Evolutionary conservation across 2,797 vertebrate species (phyloP).

Genomic region (Myiotriccus ornatus): DNA sequence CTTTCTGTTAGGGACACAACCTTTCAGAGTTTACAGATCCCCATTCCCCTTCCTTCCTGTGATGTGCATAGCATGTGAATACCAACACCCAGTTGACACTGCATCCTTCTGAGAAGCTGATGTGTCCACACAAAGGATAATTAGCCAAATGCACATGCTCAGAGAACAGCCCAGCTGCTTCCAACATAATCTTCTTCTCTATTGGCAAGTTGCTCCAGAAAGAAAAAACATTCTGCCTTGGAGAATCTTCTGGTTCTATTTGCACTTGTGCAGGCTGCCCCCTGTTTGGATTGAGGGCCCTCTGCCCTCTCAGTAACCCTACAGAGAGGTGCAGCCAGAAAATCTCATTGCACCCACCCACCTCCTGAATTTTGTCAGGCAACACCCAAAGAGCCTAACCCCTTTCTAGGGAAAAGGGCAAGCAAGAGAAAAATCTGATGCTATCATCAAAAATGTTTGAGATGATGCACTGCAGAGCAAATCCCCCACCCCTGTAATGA

Average conservation of each 20-base stretch:
- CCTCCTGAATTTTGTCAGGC: constrained; percentile 19
- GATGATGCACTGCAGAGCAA: background rate
- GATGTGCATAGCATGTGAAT: background rate
- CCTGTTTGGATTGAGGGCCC: background rate
- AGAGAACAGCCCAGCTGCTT: background rate
- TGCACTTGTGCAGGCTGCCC: background rate
- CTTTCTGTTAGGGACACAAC: background rate
- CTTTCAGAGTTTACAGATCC: background rate
- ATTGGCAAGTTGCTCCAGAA: background rate
- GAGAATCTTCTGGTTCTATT: constrained; percentile 8
- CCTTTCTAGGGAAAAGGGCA: background rate
- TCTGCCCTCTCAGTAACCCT: background rate
- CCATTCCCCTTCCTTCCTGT: background rate
- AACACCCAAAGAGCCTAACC: background rate
- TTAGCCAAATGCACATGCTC: background rate
- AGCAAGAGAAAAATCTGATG: background rate
- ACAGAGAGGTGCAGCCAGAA: constrained; percentile 1
- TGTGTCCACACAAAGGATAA: background rate
- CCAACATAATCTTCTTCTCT: background rate
- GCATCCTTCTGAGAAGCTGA: background rate
- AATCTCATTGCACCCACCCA: background rate
- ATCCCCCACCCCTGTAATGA: background rate
- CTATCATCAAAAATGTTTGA: background rate
- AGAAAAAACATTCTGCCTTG: background rate
- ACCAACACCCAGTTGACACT: background rate